A percentile compares a stretch with the other conserved stretches of the same genome.
Conservation (phyloP, 1,140 invertebrate genomes). For the Anadara kagoshimensis region DNA sequence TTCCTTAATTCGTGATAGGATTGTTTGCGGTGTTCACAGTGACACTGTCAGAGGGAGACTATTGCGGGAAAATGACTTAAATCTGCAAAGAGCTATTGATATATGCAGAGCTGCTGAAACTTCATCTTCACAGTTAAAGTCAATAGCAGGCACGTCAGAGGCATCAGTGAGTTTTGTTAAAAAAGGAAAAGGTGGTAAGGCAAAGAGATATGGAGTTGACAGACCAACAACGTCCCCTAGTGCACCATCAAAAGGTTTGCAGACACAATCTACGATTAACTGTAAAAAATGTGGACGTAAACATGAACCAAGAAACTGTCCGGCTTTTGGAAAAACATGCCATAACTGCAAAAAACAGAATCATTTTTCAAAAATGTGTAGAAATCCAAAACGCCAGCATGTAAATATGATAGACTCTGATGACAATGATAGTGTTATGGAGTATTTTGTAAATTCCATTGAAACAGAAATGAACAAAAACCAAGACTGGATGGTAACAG, state of each 20-base stretch:
- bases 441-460: constrained; percentile 4
- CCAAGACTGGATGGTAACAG: not conserved
- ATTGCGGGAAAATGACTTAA: constrained; percentile 10
- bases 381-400: not conserved
- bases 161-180: not conserved
- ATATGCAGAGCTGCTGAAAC: constrained; percentile 14
- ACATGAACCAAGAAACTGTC: constrained; percentile 15
- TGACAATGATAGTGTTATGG: not conserved
- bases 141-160: not conserved
- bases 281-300: constrained; percentile 18
- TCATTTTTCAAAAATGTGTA: constrained; percentile 12
- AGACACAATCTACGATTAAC: not conserved
- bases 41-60: constrained; percentile 14
- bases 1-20: constrained; percentile 29
- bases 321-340: constrained; percentile 20
- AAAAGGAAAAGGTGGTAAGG: not conserved
- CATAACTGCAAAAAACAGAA: constrained; percentile 12
- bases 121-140: not conserved
- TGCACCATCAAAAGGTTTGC: not conserved
- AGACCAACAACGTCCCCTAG: not conserved
- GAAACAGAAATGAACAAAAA: not conserved
- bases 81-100: constrained; percentile 17
- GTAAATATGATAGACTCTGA: not conserved
- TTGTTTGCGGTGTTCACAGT: constrained; percentile 37
- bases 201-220: not conserved